These are phyloP conservation scores for Brienomyrus brachyistius DNA, from an alignment of 2,113 vertebrate genomes.

Conservation along the genomic window DNA sequence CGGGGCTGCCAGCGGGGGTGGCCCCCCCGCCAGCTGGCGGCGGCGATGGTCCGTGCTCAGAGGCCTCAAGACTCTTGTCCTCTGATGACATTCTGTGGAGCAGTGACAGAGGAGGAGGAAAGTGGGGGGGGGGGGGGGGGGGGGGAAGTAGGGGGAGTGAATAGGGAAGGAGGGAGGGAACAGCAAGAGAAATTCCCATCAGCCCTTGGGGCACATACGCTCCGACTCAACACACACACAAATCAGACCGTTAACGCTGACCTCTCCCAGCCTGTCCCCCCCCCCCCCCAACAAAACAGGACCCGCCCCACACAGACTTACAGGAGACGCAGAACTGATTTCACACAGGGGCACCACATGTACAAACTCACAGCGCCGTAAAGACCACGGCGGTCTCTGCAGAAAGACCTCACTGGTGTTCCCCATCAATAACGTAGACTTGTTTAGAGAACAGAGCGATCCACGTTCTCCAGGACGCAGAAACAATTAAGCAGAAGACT, in stretches of 20 bases:
- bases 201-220: background rate
- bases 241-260: background rate
- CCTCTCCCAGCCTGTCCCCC: background rate
- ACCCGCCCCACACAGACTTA: background rate
- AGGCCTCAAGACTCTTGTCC: constrained; percentile 70
- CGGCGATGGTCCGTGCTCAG: constrained; percentile 61
- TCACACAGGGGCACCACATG: background rate
- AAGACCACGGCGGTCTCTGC: background rate
- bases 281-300: background rate
- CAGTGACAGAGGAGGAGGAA: background rate
- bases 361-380: background rate
- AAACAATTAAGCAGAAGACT: background rate
- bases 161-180: background rate
- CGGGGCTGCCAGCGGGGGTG: constrained; percentile 68
- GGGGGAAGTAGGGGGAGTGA: background rate
- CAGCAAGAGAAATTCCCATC: background rate
- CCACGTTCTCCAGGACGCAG: background rate
- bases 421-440: background rate
- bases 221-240: background rate
- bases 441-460: background rate
- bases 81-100: constrained; percentile 75
- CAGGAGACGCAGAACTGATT: background rate
- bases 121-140: background rate
- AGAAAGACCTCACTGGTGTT: background rate
- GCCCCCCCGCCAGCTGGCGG: constrained; percentile 58